Evolutionary conservation across 2,113 vertebrate genomes (phyloP).

Genomic region (Planiliza haematocheilus): DNA sequence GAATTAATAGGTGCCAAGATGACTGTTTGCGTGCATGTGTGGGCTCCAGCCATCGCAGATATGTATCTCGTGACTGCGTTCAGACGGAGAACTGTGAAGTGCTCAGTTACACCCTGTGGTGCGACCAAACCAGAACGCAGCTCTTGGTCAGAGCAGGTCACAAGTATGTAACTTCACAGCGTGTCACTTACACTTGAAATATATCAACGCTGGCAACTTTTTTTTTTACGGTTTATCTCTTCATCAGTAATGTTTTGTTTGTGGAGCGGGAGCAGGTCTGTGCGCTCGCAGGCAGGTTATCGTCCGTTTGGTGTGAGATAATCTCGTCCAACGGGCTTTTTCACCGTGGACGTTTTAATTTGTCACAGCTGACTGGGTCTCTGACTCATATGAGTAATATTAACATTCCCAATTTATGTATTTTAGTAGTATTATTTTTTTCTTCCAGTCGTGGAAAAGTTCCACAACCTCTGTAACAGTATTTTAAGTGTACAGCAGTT

Average conservation of each 20-base stretch:
- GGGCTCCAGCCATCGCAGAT: constrained; percentile 41
- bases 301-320: neutral
- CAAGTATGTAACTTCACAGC: constrained; percentile 46
- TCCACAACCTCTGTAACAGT: too few species aligned
- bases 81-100: constrained; percentile 63
- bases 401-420: too few species aligned
- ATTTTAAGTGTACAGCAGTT: too few species aligned
- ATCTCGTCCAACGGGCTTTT: neutral
- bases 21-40: constrained; percentile 25
- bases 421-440: too few species aligned
- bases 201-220: neutral
- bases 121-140: constrained; percentile 31
- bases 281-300: too few species aligned
- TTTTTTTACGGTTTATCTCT: neutral
- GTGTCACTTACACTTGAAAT: constrained; percentile 28
- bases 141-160: constrained; percentile 23
- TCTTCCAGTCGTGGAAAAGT: too few species aligned
- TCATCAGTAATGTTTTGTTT: neutral
- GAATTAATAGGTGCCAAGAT: constrained; percentile 52
- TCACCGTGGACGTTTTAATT: neutral
- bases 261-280: too few species aligned
- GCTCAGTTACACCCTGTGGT: constrained; percentile 60
- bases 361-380: neutral
- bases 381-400: too few species aligned
- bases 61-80: constrained; percentile 55